Conservation (phyloP, 2,888 invertebrate species). For the Glyphotaelius pellucidus region DNA sequence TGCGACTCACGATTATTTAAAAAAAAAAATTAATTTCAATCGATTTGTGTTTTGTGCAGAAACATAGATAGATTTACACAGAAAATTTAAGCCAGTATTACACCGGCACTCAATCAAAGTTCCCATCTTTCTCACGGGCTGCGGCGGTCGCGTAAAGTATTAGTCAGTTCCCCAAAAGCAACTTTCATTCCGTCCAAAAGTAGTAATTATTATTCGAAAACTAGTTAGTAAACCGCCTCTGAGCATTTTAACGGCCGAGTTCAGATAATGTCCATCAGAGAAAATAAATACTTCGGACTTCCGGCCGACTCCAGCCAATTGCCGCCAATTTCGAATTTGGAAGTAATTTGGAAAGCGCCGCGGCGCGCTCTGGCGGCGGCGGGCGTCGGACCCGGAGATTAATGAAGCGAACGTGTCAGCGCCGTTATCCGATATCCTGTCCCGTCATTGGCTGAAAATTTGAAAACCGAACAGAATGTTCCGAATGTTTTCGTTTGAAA, state of each 20-base stretch:
- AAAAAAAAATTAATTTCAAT: too few relatives aligned
- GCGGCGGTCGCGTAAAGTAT: background rate
- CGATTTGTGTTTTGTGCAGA: too few relatives aligned
- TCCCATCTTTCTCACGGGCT: background rate
- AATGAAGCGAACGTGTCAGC: conserved; percentile 60
- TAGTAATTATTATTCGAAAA: background rate
- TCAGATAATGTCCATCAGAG: background rate
- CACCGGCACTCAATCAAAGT: background rate
- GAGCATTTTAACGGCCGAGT: background rate
- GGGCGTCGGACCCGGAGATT: conserved; percentile 47
- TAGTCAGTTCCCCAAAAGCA: background rate
- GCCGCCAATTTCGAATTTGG: conserved; percentile 50
- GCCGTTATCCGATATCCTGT: conserved; percentile 57
- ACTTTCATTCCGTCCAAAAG: background rate
- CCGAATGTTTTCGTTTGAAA: conserved; percentile 19
- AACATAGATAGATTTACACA: background rate
- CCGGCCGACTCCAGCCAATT: conserved; percentile 54
- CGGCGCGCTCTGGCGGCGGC: conserved; percentile 10
- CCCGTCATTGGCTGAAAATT: conserved; percentile 24
- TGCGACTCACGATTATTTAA: too few relatives aligned
- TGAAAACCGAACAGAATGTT: conserved; percentile 22
- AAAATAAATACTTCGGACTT: conserved; percentile 59
- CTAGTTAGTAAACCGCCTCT: background rate
- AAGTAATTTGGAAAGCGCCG: conserved; percentile 25
- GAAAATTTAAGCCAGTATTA: background rate